phyloP scores from a whole-genome alignment of 1,140 invertebrate genomes.

The Dryas iulia region DNA sequence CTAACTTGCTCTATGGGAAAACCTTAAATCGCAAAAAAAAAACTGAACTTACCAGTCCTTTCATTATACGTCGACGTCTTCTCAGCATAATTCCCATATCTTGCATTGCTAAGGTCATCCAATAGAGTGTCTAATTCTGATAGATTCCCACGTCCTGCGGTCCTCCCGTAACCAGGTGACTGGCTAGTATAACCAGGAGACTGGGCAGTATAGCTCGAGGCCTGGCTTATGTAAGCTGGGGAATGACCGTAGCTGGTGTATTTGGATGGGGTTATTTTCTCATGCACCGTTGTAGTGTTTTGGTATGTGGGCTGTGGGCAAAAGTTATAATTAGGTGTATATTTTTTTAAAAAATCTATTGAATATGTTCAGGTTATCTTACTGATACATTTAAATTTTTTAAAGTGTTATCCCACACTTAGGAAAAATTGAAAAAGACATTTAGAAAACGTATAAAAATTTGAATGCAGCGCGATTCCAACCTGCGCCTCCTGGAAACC shows the following conservation, averaged over 20 bases:
- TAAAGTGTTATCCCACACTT: too few species aligned
- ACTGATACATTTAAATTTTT: too few species aligned
- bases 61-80: slow-evolving; percentile 51
- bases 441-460: too few species aligned
- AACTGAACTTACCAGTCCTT: slow-evolving; percentile 47
- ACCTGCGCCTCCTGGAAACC: too few species aligned
- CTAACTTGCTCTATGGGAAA: too few species aligned
- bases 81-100: slow-evolving; percentile 83
- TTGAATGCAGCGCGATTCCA: too few species aligned
- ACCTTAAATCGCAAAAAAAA: too few species aligned
- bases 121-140: slow-evolving; percentile 95
- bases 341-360: too few species aligned
- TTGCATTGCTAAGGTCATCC: slow-evolving; percentile 93
- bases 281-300: slow-evolving; percentile 62
- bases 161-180: slow-evolving; percentile 58
- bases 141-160: slow-evolving; percentile 83
- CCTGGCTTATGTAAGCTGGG: slow-evolving; percentile 43
- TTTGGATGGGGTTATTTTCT: slow-evolving; percentile 61
- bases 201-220: slow-evolving; percentile 41
- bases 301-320: slow-evolving; percentile 75
- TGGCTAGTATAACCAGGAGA: slow-evolving; percentile 42
- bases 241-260: slow-evolving; percentile 51
- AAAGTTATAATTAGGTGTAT: slow-evolving; percentile 7
- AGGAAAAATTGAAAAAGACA: too few species aligned
- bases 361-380: too few species aligned